Evolutionary conservation across 2,888 invertebrate species (phyloP), one percentile per base, ranked within the genome.

Genomic region (Malthinus seriepunctatus): DNA sequence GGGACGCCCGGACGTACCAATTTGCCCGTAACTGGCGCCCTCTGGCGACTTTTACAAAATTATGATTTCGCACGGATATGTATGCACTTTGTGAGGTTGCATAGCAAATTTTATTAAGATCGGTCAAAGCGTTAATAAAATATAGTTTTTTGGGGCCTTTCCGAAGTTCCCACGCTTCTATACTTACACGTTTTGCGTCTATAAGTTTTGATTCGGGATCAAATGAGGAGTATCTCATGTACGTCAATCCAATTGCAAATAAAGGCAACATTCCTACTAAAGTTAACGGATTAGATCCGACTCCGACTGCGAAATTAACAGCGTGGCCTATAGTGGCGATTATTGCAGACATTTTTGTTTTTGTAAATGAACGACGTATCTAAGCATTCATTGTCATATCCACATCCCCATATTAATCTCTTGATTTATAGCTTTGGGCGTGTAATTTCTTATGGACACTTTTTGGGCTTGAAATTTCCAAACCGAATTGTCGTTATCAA

Each of bases 161-260:
- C n/a, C 23, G 23, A 23, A 23, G 23, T 23, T 23, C 23, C 3
- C 5, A 23, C 2, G 5, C 5, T 23, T 23, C 23, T 23, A 11
- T 60, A 82, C 84, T 85, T 80, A 92, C 91, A 81, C 85, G 81
- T 77, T 82, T 82, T 60, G 87, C 84, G 76, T 92, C 88, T 67
- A 84, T 82, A 55, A 90, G 86, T 74, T 88, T 88, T 31, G 88
- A 87, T 79, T 94, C 94, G 61, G 93, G 93, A 80, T 94, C 94
- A 71, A 86, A 83, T 72, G 85, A 86, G 76, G 88, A 85, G 81
- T 93, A 93, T 73, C 88, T 85, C 82, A 90, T 88, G 77, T 88
- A 88, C 69, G 91, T 88, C 76, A 92, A 82, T 70, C 91, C 91
- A 68, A 91, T 86, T 63, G 91, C 90, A 76, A 93, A 83, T 69